Conservation (phyloP, 2,113 vertebrate genomes). For the Furnarius figulus region DNA sequence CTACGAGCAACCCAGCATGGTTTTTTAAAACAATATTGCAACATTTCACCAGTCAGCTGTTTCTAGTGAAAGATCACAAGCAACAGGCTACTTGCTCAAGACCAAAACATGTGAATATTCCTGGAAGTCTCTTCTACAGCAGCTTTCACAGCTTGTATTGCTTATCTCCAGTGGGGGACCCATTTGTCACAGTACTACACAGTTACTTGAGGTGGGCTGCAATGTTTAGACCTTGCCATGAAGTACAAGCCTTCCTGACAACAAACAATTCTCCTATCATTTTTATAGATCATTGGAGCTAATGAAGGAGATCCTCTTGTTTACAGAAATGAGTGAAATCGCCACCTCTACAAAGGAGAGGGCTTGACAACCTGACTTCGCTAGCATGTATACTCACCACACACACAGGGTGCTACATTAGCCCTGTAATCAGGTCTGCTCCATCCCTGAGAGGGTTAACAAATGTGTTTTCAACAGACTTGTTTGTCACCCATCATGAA, state of each 20-base stretch:
- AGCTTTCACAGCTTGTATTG: background rate
- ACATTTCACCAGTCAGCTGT: background rate
- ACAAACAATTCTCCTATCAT: background rate
- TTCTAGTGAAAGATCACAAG: conserved; percentile 20
- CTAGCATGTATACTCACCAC: fast-evolving
- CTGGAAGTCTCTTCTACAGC: background rate
- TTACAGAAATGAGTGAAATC: background rate
- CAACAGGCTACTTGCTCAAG: background rate
- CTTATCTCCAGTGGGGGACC: background rate
- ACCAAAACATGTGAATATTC: background rate
- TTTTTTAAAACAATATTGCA: background rate
- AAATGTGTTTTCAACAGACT: background rate
- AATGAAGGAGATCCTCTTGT: background rate
- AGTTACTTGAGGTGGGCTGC: background rate
- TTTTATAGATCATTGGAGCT: background rate
- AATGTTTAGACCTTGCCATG: background rate
- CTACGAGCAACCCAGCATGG: background rate
- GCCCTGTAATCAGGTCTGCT: background rate
- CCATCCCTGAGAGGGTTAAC: background rate
- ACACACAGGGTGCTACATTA: background rate
- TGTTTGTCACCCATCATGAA: background rate
- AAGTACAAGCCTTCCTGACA: background rate
- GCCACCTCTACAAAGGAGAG: background rate
- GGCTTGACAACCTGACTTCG: background rate
- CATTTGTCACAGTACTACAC: background rate